Evolutionary conservation across 1,140 invertebrate species (phyloP).

Genomic region (Notospermus geniculatus): DNA sequence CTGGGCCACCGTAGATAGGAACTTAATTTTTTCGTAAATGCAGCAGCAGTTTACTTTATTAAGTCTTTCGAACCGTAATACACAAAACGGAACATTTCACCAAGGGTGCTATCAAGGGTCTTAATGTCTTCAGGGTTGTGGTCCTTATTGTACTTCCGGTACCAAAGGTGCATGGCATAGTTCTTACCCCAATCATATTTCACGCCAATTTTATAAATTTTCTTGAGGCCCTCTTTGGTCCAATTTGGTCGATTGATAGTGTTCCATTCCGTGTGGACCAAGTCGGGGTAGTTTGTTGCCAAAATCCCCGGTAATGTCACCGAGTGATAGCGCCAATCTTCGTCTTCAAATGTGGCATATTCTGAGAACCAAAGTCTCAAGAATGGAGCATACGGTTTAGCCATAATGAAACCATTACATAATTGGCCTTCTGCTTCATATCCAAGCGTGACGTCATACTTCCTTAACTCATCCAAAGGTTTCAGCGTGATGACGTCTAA

Average conservation of each 20-base stretch:
- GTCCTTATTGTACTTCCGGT: background rate
- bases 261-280: background rate
- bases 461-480: background rate
- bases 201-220: slow-evolving; percentile 1
- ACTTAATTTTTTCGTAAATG: no score
- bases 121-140: slow-evolving; percentile 1
- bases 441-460: background rate
- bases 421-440: background rate
- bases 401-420: slow-evolving; percentile 1
- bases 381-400: background rate
- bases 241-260: background rate
- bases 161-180: slow-evolving; percentile 4
- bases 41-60: background rate
- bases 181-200: slow-evolving; percentile 1
- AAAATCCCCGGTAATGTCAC: background rate
- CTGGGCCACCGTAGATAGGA: no score
- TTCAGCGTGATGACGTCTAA: slow-evolving; percentile 5
- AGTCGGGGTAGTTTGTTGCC: background rate
- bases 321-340: background rate
- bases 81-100: background rate
- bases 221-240: background rate
- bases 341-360: slow-evolving; percentile 2
- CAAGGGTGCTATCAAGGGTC: background rate
- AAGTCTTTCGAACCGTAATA: background rate
- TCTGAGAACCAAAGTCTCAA: background rate